Percentiles rank a stretch among this genome's conserved stretches.
phyloP scores from a whole-genome alignment of 2,113 vertebrate species.

The Casuarius casuarius region DNA sequence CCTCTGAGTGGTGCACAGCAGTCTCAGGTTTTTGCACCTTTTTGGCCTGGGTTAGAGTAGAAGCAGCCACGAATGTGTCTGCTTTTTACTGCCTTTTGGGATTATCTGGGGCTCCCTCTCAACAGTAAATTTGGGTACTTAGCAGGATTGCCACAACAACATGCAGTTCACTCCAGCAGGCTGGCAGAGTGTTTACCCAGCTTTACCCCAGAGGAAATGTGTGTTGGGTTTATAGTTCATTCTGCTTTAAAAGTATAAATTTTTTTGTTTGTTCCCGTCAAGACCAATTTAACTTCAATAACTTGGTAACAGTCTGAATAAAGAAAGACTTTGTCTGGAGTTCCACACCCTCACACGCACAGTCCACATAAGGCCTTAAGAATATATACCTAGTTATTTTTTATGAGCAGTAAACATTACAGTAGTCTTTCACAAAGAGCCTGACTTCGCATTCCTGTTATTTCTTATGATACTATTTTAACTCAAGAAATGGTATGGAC shows the following conservation, averaged over 20 bases:
- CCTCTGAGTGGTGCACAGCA: not conserved
- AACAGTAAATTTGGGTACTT: not conserved
- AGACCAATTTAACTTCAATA: constrained; percentile 56
- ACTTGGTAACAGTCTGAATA: constrained; percentile 27
- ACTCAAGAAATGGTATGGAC: not conserved
- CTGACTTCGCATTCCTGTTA: not conserved
- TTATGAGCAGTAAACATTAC: constrained; percentile 33
- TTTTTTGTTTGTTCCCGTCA: constrained; percentile 17
- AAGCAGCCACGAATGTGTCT: not conserved
- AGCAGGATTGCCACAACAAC: not conserved
- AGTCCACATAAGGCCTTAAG: fast-evolving
- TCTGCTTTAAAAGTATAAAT: constrained; percentile 37
- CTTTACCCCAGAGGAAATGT: not conserved
- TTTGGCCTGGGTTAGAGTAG: not conserved
- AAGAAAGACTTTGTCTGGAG: constrained; percentile 47
- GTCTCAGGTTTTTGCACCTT: not conserved
- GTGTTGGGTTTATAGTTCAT: not conserved
- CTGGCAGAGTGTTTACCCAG: not conserved
- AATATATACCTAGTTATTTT: constrained; percentile 21
- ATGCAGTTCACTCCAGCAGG: not conserved
- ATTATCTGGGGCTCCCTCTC: not conserved
- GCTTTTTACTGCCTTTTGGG: not conserved
- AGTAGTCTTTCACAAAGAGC: not conserved
- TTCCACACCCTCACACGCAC: constrained; percentile 17
- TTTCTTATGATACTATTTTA: constrained; percentile 10